Base-by-base conservation (phyloP, 2,888 invertebrate species). In the Eupithecia pulchellata region DNA sequence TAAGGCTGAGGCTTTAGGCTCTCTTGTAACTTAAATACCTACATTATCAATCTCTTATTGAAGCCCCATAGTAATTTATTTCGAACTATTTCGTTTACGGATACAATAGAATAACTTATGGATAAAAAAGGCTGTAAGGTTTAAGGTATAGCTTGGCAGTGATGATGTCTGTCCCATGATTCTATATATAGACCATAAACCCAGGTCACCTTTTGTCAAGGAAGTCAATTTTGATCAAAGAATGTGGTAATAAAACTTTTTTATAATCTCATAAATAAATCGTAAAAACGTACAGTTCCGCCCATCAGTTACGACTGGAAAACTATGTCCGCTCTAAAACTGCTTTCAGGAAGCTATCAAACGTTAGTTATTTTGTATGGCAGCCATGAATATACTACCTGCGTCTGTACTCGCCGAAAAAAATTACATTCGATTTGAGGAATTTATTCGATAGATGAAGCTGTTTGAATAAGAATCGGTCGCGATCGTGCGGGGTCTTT, bases 311-410 rank as follows among this genome's bases (percentile, higher is more conserved):
- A 52, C 61, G 69, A 70, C 57, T 75, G 72, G 32, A 77, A 47
- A 77, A 75, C 74, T 74, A 72, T 81, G 79, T 81, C 81, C 81
- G 79, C 73, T 79, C 82, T 85, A 84, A 87, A 87, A 87, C 83
- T 84, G 82, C 88, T 17, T 82, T 85, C n/a, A n/a, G 84, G 82
- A 86, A 87, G 82, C 85, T 81, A 88, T 89, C 82, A 84, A 78
- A 79, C 81, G 79, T 81, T 82, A 82, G 84, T 86, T 87, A 88
- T 88, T 84, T 84, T 29, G 84, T 84, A 85, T 82, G 78, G 82
- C 83, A 82, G 77, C 88, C 88, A 89, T 90, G 89, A 91, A 91
- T 91, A 91, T 89, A 90, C 84, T 79, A 80, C 79, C 58, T 72
- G n/a, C 34, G 69, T 32, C 62, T 55, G 27, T 27, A 27, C 67